These are phyloP conservation scores for Drosophila bunnanda DNA, from an alignment of 2,888 invertebrate species.

Conservation along the genomic window DNA sequence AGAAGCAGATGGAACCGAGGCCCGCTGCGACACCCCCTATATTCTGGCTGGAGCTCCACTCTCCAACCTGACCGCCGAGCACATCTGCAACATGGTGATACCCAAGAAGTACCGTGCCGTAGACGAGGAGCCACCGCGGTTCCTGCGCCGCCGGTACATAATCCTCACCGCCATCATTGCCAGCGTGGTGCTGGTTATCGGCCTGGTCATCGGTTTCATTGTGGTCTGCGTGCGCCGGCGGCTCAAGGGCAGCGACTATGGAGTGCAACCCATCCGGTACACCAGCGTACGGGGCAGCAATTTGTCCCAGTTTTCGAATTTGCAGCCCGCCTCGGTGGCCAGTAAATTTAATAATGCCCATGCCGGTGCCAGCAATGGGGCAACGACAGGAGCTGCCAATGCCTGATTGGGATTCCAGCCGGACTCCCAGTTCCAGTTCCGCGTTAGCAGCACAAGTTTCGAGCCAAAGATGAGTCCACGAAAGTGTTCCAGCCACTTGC, in stretches of 20 bases:
- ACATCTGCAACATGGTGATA: conserved; percentile 78
- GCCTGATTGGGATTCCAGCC: conserved; percentile 50
- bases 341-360: conserved; percentile 66
- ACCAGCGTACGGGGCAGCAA: conserved; percentile 83
- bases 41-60: conserved; percentile 78
- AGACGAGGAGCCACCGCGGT: conserved; percentile 83
- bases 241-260: conserved; percentile 81
- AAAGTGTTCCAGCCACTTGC: conserved; percentile 52
- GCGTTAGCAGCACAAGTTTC: conserved; percentile 55
- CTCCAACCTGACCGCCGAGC: conserved; percentile 75
- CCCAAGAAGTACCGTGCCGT: conserved; percentile 79
- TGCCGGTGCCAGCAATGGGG: conserved; percentile 9
- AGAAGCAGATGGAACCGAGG: conserved; percentile 41
- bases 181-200: conserved; percentile 79
- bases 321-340: conserved; percentile 60
- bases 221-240: conserved; percentile 82
- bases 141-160: conserved; percentile 82
- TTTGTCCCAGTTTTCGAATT: conserved; percentile 78
- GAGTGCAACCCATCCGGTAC: conserved; percentile 83
- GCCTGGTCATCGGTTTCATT: conserved; percentile 81
- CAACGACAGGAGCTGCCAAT: conserved; percentile 62
- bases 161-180: conserved; percentile 82
- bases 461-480: conserved; percentile 79
- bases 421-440: conserved; percentile 4
- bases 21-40: conserved; percentile 83